phyloP scores from a whole-genome alignment of 2,888 invertebrate species.

The Anoncus sp. region DNA sequence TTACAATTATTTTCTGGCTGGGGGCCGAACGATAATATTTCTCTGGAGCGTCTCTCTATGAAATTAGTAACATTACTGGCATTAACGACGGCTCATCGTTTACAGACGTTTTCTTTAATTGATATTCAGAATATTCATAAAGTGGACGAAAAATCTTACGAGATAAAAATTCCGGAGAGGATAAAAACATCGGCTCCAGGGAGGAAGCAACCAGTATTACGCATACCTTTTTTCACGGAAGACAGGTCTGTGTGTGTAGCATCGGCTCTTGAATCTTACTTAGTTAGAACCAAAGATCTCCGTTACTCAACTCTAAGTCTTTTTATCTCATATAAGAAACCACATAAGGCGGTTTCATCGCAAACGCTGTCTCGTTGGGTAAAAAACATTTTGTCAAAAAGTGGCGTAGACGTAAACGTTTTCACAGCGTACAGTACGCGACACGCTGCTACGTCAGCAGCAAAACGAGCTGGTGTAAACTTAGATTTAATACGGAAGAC shows the following conservation, averaged over 20 bases:
- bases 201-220: no score
- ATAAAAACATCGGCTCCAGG: no score
- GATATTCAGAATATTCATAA: no score
- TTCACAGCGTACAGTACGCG: slow-evolving; percentile 59
- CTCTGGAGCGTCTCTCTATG: no score
- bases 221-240: slow-evolving; percentile 49
- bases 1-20: no score
- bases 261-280: slow-evolving; percentile 32
- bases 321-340: slow-evolving; percentile 53
- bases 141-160: no score
- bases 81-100: no score
- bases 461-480: slow-evolving; percentile 47
- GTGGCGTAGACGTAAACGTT: slow-evolving; percentile 23
- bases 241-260: slow-evolving; percentile 48
- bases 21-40: no score
- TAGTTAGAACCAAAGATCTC: slow-evolving; percentile 46
- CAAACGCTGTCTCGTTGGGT: slow-evolving; percentile 60
- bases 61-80: no score
- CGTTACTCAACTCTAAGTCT: slow-evolving; percentile 17
- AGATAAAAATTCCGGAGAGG: no score
- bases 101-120: no score
- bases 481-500: slow-evolving; percentile 46
- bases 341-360: slow-evolving; percentile 47
- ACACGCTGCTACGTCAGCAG: slow-evolving; percentile 62
- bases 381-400: slow-evolving; percentile 32